Conservation (phyloP, 1,140 invertebrate genomes). For the Danaus plexippus region DNA sequence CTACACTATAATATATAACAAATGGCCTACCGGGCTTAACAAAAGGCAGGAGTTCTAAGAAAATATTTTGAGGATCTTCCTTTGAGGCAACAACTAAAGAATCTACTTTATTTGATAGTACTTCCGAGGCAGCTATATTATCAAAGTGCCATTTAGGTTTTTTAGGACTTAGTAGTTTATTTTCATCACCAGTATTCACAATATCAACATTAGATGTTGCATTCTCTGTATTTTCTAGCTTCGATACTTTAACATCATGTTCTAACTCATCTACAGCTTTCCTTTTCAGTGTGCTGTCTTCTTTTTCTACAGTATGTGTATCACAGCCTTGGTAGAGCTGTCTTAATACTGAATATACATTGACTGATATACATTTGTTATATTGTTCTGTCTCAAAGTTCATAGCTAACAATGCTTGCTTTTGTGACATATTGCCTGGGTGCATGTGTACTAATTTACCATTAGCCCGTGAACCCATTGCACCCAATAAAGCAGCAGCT, state of each 20-base stretch:
- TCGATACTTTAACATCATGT: slow-evolving; percentile 36
- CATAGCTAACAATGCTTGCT: slow-evolving; percentile 83
- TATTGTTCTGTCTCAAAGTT: slow-evolving; percentile 80
- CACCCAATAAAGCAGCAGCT: slow-evolving; percentile 84
- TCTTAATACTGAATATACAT: slow-evolving; percentile 81
- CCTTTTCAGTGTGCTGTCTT: slow-evolving; percentile 44
- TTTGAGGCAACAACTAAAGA: slow-evolving; percentile 85
- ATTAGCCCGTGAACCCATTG: slow-evolving; percentile 75
- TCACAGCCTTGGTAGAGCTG: slow-evolving; percentile 74
- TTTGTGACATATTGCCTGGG: slow-evolving; percentile 83
- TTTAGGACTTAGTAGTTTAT: slow-evolving; percentile 41
- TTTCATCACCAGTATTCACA: slow-evolving; percentile 12
- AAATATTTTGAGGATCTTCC: slow-evolving; percentile 87
- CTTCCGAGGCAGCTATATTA: slow-evolving; percentile 73
- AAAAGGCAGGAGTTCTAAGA: slow-evolving; percentile 81
- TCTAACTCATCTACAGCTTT: slow-evolving; percentile 40
- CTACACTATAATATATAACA: slow-evolving; percentile 84
- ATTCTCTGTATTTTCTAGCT: slow-evolving; percentile 26
- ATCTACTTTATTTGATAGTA: slow-evolving; percentile 79
- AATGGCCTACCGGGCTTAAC: slow-evolving; percentile 85
- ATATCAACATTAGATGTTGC: slow-evolving; percentile 15
- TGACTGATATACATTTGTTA: slow-evolving; percentile 77
- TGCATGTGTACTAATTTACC: slow-evolving; percentile 83
- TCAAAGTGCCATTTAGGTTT: slow-evolving; percentile 78
- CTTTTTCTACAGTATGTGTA: slow-evolving; percentile 31